phyloP scores from a whole-genome alignment of 1,140 invertebrate species.

The Tetramorium simillimum region DNA sequence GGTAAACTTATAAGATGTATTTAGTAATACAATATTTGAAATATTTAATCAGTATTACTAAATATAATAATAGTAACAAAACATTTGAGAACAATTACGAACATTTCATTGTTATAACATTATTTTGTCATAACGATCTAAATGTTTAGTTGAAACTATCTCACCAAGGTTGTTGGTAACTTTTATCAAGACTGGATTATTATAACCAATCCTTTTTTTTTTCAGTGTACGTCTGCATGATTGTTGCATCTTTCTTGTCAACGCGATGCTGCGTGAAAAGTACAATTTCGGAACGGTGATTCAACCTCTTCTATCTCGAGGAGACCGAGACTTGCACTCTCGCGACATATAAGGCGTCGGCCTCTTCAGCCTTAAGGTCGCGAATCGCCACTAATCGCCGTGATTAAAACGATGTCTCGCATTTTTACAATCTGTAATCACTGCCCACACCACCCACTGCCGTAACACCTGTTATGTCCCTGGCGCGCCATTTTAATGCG shows the following conservation, averaged over 20 bases:
- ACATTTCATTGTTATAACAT: too few species aligned
- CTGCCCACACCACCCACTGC: slow-evolving; percentile 30
- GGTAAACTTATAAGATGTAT: too few species aligned
- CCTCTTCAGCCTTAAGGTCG: slow-evolving; percentile 18
- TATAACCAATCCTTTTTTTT: too few species aligned
- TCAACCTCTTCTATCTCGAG: slow-evolving; percentile 5
- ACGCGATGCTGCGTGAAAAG: neutral
- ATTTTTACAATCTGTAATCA: slow-evolving; percentile 29
- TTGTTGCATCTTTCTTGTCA: neutral
- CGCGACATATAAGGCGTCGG: slow-evolving; percentile 46
- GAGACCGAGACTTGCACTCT: slow-evolving; percentile 1
- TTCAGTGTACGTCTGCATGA: neutral
- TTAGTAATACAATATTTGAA: too few species aligned
- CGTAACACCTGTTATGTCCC: neutral
- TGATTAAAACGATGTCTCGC: slow-evolving; percentile 30
- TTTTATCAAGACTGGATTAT: too few species aligned
- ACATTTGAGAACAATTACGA: too few species aligned
- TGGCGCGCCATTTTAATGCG: neutral
- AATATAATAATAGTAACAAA: too few species aligned
- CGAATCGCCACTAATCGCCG: slow-evolving; percentile 29
- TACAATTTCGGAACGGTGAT: slow-evolving; percentile 10
- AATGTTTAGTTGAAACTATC: too few species aligned
- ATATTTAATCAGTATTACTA: too few species aligned
- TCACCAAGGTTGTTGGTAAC: too few species aligned
- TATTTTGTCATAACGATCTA: too few species aligned